Evolutionary conservation across 2,888 invertebrate species (phyloP).

Genomic region (Macaria liturata): DNA sequence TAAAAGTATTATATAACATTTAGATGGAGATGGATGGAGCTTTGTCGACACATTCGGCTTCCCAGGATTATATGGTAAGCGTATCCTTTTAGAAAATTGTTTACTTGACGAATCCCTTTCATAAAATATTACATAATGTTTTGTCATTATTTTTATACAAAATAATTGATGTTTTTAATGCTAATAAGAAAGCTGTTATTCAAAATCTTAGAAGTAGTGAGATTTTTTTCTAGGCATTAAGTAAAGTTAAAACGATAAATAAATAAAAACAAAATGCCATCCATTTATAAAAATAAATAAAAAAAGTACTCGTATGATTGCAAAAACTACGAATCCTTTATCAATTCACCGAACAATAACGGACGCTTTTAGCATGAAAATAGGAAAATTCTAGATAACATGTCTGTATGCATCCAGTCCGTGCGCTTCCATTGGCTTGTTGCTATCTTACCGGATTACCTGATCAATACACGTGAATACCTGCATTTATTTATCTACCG

Average conservation of each 20-base stretch:
- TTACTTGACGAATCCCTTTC: conserved; percentile 24
- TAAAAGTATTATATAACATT: conserved; percentile 23
- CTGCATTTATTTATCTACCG: conserved; percentile 3
- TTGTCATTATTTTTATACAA: background rate
- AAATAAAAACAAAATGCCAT: too few relatives aligned
- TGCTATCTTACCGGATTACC: conserved; percentile 8
- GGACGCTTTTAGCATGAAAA: too few relatives aligned
- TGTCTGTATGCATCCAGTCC: background rate
- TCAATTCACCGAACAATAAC: background rate
- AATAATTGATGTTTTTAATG: too few relatives aligned
- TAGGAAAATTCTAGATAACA: too few relatives aligned
- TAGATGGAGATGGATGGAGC: conserved; percentile 21
- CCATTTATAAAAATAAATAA: too few relatives aligned
- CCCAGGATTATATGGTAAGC: conserved; percentile 25
- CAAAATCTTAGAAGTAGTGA: too few relatives aligned
- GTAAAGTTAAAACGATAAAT: too few relatives aligned
- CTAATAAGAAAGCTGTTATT: too few relatives aligned
- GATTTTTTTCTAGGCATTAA: too few relatives aligned
- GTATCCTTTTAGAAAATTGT: conserved; percentile 30
- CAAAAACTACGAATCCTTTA: background rate
- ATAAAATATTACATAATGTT: conserved; percentile 16
- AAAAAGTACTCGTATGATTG: too few relatives aligned
- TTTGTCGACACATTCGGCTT: conserved; percentile 25
- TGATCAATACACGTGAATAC: conserved; percentile 14
- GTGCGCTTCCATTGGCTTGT: conserved; percentile 3